Evolutionary conservation across 2,888 invertebrate species (phyloP).

Genomic region (Caenorhabditis wallacei): DNA sequence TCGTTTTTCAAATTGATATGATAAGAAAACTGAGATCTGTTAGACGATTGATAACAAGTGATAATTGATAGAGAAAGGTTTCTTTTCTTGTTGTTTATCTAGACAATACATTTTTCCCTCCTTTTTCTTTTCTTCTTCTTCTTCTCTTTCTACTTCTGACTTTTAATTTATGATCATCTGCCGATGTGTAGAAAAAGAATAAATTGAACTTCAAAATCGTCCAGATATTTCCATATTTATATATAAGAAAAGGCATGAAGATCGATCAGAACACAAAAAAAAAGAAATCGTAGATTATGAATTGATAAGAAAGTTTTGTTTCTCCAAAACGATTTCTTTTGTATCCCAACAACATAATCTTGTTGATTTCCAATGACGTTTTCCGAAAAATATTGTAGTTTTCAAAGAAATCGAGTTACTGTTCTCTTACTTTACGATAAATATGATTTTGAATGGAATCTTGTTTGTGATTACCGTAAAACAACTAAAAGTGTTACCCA

Average conservation of each 20-base stretch:
- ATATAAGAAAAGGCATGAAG: background rate
- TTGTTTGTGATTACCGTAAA: no score
- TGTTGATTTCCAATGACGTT: constrained; percentile 14
- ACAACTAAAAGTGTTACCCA: no score
- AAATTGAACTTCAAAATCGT: background rate
- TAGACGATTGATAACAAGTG: constrained; percentile 29
- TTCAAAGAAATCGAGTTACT: no score
- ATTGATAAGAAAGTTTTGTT: constrained; percentile 16
- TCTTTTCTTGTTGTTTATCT: constrained; percentile 26
- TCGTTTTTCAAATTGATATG: constrained; percentile 25
- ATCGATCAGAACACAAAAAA: constrained; percentile 22
- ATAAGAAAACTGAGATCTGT: constrained; percentile 31
- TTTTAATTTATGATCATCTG: constrained; percentile 17
- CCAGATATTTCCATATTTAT: background rate
- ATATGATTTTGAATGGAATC: no score
- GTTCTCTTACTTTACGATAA: no score
- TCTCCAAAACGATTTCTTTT: constrained; percentile 1
- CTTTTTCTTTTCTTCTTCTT: background rate
- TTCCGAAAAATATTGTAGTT: no score
- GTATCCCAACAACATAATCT: background rate
- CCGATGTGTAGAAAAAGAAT: background rate
- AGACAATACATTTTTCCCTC: constrained; percentile 20
- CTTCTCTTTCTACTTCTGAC: background rate
- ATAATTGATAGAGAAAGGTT: constrained; percentile 30
- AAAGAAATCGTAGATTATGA: background rate